These are phyloP conservation scores for Microctenopoma steveboyesi DNA, from an alignment of 2,797 vertebrate species.

Conservation along the genomic window DNA sequence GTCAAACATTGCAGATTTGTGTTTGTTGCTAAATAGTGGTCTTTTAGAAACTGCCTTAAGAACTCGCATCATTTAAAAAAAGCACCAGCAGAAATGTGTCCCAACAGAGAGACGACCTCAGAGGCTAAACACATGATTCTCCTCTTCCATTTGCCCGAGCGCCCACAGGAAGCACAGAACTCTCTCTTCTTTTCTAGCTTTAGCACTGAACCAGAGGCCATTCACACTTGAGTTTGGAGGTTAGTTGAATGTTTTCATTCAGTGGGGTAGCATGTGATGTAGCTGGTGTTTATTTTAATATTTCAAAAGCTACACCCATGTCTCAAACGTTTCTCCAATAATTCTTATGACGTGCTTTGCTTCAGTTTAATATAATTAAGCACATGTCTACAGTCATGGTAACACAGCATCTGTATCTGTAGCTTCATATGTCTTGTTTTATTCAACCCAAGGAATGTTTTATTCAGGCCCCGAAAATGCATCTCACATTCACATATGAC, in stretches of 20 bases:
- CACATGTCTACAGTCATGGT: not conserved
- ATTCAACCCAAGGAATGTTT: too few relatives aligned
- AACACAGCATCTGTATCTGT: too few relatives aligned
- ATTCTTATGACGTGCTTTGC: not conserved
- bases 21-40: not conserved
- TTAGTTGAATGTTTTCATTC: conserved; percentile 22
- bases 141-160: conserved; percentile 13
- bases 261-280: conserved; percentile 11
- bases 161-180: not conserved
- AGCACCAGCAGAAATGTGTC: conserved; percentile 15
- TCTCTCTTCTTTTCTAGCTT: conserved; percentile 8
- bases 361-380: not conserved
- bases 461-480: too few relatives aligned
- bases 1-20: not conserved
- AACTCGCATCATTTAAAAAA: not conserved
- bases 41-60: not conserved
- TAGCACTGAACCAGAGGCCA: conserved; percentile 22
- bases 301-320: not conserved
- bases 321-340: not conserved
- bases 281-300: conserved; percentile 8
- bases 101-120: not conserved
- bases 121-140: conserved; percentile 38
- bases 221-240: conserved; percentile 3
- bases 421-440: too few relatives aligned
- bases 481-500: too few relatives aligned